Conservation (phyloP, 2,888 invertebrate genomes). For the Caradrina clavipalpis region DNA sequence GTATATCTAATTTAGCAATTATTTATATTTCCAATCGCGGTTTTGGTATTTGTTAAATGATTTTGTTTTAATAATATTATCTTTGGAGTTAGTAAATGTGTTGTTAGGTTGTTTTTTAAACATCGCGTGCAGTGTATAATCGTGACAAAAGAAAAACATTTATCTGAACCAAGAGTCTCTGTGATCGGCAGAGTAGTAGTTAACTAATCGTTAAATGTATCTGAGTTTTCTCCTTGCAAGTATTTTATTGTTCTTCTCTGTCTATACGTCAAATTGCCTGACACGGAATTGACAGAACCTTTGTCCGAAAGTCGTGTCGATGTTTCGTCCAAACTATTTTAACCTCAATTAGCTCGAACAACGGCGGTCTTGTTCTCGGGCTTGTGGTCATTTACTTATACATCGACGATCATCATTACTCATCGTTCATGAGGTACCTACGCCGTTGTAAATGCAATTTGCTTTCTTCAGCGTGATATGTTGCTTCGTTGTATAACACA, state of each 20-base stretch:
- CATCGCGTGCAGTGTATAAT: not conserved
- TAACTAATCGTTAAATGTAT: slow-evolving; percentile 72
- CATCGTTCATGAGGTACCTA: slow-evolving; percentile 74
- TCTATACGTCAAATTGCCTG: slow-evolving; percentile 69
- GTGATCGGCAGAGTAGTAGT: slow-evolving; percentile 66
- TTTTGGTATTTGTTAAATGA: slow-evolving; percentile 37
- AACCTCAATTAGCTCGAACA: slow-evolving; percentile 85
- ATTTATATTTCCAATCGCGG: slow-evolving; percentile 58
- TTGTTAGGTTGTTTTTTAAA: slow-evolving; percentile 4
- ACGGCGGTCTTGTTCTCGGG: slow-evolving; percentile 78
- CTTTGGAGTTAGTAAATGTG: slow-evolving; percentile 4
- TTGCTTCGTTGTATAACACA: slow-evolving; percentile 73
- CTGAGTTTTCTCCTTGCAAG: slow-evolving; percentile 77
- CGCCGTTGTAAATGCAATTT: slow-evolving; percentile 78
- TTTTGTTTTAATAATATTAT: slow-evolving; percentile 25
- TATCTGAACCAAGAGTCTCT: slow-evolving; percentile 5
- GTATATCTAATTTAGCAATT: slow-evolving; percentile 64
- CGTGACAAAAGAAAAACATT: slow-evolving; percentile 3
- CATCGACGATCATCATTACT: slow-evolving; percentile 80
- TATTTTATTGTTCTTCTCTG: slow-evolving; percentile 75
- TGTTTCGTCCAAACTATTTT: slow-evolving; percentile 80
- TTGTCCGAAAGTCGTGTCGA: slow-evolving; percentile 82
- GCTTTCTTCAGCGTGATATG: slow-evolving; percentile 82
- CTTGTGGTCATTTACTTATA: slow-evolving; percentile 84
- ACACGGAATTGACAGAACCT: slow-evolving; percentile 80